Evolutionary conservation across 2,888 invertebrate species (phyloP).

Genomic region (Nomada ruficornis): DNA sequence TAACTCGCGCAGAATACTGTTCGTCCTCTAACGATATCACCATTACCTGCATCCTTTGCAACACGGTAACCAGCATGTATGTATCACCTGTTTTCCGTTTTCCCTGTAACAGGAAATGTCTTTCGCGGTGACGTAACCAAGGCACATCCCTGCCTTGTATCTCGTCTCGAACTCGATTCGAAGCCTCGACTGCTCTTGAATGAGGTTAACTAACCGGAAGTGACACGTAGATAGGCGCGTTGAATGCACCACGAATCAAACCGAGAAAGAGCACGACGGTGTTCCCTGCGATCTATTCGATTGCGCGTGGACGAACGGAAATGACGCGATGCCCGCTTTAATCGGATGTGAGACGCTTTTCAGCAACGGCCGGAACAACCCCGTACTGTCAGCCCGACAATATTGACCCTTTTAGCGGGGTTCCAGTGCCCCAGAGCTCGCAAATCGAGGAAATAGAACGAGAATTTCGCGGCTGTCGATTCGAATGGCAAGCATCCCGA

Average conservation of each 20-base stretch:
- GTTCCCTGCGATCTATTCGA: slow-evolving; percentile 59
- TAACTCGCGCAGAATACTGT: not conserved
- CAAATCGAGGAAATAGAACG: slow-evolving; percentile 56
- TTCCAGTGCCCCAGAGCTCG: slow-evolving; percentile 21
- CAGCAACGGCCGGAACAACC: slow-evolving; percentile 4
- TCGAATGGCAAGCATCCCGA: slow-evolving; percentile 10
- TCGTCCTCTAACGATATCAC: not conserved
- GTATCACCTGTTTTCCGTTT: slow-evolving; percentile 41
- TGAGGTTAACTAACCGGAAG: slow-evolving; percentile 81
- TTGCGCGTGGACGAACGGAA: slow-evolving; percentile 53
- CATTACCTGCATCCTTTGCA: not conserved
- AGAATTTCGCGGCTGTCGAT: slow-evolving; percentile 39
- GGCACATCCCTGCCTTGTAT: slow-evolving; percentile 66
- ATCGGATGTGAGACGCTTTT: slow-evolving; percentile 62
- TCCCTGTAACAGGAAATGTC: slow-evolving; percentile 54
- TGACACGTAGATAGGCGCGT: slow-evolving; percentile 75
- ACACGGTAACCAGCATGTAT: not conserved
- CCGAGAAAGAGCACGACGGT: slow-evolving; percentile 51
- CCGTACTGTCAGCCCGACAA: slow-evolving; percentile 13
- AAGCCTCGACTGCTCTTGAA: slow-evolving; percentile 68
- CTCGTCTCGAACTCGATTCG: slow-evolving; percentile 66
- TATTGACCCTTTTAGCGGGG: slow-evolving; percentile 51
- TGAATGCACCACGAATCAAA: slow-evolving; percentile 73
- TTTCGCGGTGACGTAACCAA: slow-evolving; percentile 25
- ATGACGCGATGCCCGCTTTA: slow-evolving; percentile 45